A percentile compares a stretch with the other conserved stretches of the same genome.
phyloP scores from a whole-genome alignment of 2,888 invertebrate genomes.

The Cheilosia urbana region DNA sequence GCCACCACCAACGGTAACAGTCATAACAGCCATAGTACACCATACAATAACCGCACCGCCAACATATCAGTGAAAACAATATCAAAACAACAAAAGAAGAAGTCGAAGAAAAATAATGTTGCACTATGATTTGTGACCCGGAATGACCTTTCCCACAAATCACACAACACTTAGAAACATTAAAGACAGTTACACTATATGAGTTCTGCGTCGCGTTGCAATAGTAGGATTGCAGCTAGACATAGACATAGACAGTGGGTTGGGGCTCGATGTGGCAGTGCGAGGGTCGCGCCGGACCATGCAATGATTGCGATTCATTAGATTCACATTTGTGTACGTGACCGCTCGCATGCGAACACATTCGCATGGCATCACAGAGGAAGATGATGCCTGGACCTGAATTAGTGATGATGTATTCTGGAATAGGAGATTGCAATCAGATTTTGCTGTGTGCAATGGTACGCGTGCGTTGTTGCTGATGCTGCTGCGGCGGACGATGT shows the following conservation, averaged over 20 bases:
- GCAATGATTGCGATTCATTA: slow-evolving; percentile 75
- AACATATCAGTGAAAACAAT: slow-evolving; percentile 71
- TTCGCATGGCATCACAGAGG: slow-evolving; percentile 50
- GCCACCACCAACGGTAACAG: slow-evolving; percentile 67
- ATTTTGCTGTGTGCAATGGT: slow-evolving; percentile 53
- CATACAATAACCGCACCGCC: slow-evolving; percentile 49
- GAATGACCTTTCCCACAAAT: slow-evolving; percentile 75
- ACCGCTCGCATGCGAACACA: slow-evolving; percentile 58
- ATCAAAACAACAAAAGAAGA: slow-evolving; percentile 52
- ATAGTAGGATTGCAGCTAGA: not conserved
- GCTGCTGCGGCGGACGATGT: slow-evolving; percentile 44
- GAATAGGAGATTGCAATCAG: slow-evolving; percentile 72
- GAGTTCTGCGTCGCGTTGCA: slow-evolving; percentile 48
- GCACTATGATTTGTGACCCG: slow-evolving; percentile 71
- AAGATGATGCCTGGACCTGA: slow-evolving; percentile 69
- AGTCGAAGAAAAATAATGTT: slow-evolving; percentile 24
- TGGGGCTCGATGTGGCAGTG: slow-evolving; percentile 37
- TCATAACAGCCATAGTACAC: slow-evolving; percentile 14
- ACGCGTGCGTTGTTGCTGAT: slow-evolving; percentile 50
- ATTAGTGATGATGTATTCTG: slow-evolving; percentile 74
- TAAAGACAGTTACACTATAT: slow-evolving; percentile 75
- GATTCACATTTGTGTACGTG: slow-evolving; percentile 76
- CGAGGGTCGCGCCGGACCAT: slow-evolving; percentile 57
- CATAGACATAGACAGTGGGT: not conserved
- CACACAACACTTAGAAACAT: slow-evolving; percentile 74